Percentiles rank a stretch among this genome's conserved stretches.
Conservation (phyloP, 1,140 invertebrate species). For the Scaptomyza hsui region DNA sequence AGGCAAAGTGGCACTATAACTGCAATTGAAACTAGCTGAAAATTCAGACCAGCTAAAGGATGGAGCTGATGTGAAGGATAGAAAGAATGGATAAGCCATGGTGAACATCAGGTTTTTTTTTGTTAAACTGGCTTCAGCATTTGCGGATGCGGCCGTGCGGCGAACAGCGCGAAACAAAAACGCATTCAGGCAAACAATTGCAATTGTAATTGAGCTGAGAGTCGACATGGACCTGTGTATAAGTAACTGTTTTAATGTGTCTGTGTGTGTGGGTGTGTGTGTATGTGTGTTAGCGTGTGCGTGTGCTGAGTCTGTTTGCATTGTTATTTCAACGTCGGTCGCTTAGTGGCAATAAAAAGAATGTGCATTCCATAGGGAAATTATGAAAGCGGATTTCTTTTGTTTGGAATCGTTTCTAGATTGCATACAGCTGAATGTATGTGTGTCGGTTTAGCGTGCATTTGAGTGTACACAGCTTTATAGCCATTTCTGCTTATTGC, state of each 20-base stretch:
- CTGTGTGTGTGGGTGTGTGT: constrained; percentile 19
- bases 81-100: constrained; percentile 42
- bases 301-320: constrained; percentile 64
- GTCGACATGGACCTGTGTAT: constrained; percentile 53
- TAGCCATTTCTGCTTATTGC: constrained; percentile 71
- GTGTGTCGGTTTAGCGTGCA: constrained; percentile 25
- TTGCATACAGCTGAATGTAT: constrained; percentile 61
- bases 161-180: constrained; percentile 69
- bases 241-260: constrained; percentile 43
- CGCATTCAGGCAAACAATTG: constrained; percentile 82
- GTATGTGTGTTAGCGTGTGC: constrained; percentile 22
- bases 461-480: constrained; percentile 27
- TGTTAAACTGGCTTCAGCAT: constrained; percentile 63
- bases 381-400: constrained; percentile 82
- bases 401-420: constrained; percentile 82
- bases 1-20: constrained; percentile 53
- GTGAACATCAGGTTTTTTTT: constrained; percentile 66
- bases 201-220: constrained; percentile 82
- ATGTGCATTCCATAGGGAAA: constrained; percentile 79
- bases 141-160: constrained; percentile 55
- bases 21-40: constrained; percentile 56
- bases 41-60: constrained; percentile 12
- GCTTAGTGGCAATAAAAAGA: constrained; percentile 83
- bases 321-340: constrained; percentile 78
- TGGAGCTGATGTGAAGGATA: neutral